These are phyloP conservation scores for Onchidella celtica DNA, from an alignment of 2,888 invertebrate species.

Conservation along the genomic window DNA sequence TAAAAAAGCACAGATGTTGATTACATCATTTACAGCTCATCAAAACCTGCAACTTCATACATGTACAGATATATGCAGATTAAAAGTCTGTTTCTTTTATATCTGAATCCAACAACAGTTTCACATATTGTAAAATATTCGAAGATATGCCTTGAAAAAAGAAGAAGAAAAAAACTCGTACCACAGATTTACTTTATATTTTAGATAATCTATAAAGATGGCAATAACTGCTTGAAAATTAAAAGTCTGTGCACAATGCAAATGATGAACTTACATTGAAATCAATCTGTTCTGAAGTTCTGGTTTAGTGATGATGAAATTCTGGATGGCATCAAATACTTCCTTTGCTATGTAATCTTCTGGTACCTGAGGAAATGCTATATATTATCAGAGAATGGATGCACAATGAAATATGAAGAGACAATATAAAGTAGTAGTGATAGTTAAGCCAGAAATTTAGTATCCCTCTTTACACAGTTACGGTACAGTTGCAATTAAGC, in stretches of 20 bases:
- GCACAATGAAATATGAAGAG: no score
- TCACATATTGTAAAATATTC: background rate
- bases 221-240: no score
- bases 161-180: background rate
- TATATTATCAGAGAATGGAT: no score
- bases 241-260: no score
- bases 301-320: slow-evolving; percentile 96
- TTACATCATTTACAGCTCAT: no score
- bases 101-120: background rate
- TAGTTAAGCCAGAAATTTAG: no score
- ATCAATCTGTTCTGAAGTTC: slow-evolving; percentile 93
- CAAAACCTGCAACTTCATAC: no score
- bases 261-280: slow-evolving; percentile 93
- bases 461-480: no score
- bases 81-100: no score
- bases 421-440: no score
- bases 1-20: background rate
- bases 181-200: background rate
- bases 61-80: no score
- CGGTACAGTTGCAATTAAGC: no score
- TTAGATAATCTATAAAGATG: background rate
- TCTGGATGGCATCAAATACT: slow-evolving; percentile 94
- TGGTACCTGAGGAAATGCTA: slow-evolving; percentile 86
- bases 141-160: background rate
- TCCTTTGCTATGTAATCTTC: slow-evolving; percentile 95